Evolutionary conservation across 2,113 vertebrate species (phyloP), one percentile per base, ranked within the genome.

Genomic region (Phoxinus phoxinus): DNA sequence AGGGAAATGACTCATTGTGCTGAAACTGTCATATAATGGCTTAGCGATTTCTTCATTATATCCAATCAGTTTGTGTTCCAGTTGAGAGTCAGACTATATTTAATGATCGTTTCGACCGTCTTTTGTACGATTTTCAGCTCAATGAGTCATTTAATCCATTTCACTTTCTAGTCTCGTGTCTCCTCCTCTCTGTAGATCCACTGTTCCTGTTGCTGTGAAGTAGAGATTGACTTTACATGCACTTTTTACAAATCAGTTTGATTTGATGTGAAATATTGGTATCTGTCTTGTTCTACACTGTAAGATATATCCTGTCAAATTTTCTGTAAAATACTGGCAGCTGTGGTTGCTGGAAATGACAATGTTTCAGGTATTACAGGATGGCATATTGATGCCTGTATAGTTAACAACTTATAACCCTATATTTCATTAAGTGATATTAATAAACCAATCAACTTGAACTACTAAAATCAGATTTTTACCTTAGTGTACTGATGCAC

Each of bases 1-100:
- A 78, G 75, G 67, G 15, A 88, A 88, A 86, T 88, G 84, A 89
- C 88, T 89, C 85, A 81, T 79, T 83, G 51, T 44, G 46, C 9
- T 17, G 19, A 69, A 82, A 73, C 73, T 77, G 74, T 32, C 48
- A 10, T 27, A 6, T 21, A 51, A 27, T 9, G 46, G 13, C 10
- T 53, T 32, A 51, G 15, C 5, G 3, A 11, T 76, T 46, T 76
- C 48, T 53, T 59, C 32, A 41, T 79, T 79, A 27, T 48, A 23
- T 53, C 15, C 15, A 76, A 27, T 48, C 17, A 41, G 35, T 48
- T 74, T 3, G 37, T 27, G 13, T 51, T 53, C 41, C 44, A 85
- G 5, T 37, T 74, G 35, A 59, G 4, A 83, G 4, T 84, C 6
- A 7, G n/a, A 35, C 19, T 5, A 12, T 65, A 32, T 6, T 63